Evolutionary conservation across 2,113 vertebrate genomes (phyloP).

Genomic region (Saimiri boliviensis): DNA sequence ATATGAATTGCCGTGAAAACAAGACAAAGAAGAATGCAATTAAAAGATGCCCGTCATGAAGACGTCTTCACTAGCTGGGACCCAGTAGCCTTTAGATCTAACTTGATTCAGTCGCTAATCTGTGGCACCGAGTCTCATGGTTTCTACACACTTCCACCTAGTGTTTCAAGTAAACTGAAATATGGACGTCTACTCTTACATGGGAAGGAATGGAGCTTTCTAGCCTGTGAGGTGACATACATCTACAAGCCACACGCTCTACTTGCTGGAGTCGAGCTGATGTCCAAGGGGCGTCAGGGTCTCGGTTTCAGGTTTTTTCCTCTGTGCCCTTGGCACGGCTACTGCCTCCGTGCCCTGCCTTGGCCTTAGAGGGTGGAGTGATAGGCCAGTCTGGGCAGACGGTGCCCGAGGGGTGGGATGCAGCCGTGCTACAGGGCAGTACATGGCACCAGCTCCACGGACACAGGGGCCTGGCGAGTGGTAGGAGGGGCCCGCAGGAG

Average conservation of each 20-base stretch:
- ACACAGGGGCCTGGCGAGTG: background rate
- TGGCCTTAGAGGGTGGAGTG: background rate
- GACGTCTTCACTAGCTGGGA: fast-evolving
- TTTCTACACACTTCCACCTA: too few species aligned
- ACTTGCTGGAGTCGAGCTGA: fast-evolving
- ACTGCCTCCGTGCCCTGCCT: fast-evolving
- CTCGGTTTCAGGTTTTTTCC: too few species aligned
- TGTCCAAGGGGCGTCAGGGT: fast-evolving
- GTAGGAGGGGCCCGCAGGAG: background rate
- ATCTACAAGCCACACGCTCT: background rate
- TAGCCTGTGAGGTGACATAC: too few species aligned
- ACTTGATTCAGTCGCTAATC: too few species aligned
- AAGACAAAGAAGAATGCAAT: background rate
- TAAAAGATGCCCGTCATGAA: fast-evolving
- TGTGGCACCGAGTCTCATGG: background rate
- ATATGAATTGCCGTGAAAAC: background rate
- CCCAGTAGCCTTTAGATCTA: too few species aligned
- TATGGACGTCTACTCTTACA: background rate
- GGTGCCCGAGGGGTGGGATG: too few species aligned
- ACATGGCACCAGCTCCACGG: background rate
- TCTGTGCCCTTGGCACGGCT: too few species aligned
- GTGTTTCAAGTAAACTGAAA: background rate
- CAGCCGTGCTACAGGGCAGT: background rate
- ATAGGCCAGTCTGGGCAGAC: fast-evolving
- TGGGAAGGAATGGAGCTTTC: background rate